A percentile compares a stretch with the other conserved stretches of the same genome.
phyloP scores from a whole-genome alignment of 2,888 invertebrate genomes.

The Asteroscopus sphinx region DNA sequence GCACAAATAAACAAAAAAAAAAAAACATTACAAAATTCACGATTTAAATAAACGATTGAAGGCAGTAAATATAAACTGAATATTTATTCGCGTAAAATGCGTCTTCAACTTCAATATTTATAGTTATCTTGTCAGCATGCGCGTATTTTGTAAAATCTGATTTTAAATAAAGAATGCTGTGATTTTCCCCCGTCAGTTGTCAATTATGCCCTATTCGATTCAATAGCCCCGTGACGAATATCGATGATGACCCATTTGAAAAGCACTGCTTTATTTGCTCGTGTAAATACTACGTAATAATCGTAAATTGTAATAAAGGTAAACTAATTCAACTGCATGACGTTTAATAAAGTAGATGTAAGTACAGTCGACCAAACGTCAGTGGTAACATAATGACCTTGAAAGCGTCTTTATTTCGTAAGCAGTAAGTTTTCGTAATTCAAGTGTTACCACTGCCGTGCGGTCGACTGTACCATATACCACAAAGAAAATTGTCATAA shows the following conservation, averaged over 20 bases:
- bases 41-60: no score
- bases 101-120: constrained; percentile 25
- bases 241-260: constrained; percentile 70
- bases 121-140: constrained; percentile 3
- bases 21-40: no score
- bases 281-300: constrained; percentile 43
- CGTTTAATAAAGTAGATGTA: constrained; percentile 19
- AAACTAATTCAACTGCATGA: constrained; percentile 24
- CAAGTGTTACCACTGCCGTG: no score
- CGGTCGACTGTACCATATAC: no score
- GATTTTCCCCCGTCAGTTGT: constrained; percentile 35
- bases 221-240: constrained; percentile 72
- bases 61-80: background rate
- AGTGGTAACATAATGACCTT: no score
- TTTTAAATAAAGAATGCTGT: constrained; percentile 32
- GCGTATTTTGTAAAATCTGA: constrained; percentile 1
- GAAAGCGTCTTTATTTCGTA: no score
- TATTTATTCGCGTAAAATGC: background rate
- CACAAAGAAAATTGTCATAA: no score
- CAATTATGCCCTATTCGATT: constrained; percentile 74
- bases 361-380: constrained; percentile 9
- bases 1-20: no score
- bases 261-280: constrained; percentile 53
- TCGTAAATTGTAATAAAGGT: constrained; percentile 30
- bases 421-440: no score